A percentile compares a stretch with the other conserved stretches of the same genome.
phyloP scores from a whole-genome alignment of 2,797 vertebrate genomes.

The Ctenosaura bakeri region DNA sequence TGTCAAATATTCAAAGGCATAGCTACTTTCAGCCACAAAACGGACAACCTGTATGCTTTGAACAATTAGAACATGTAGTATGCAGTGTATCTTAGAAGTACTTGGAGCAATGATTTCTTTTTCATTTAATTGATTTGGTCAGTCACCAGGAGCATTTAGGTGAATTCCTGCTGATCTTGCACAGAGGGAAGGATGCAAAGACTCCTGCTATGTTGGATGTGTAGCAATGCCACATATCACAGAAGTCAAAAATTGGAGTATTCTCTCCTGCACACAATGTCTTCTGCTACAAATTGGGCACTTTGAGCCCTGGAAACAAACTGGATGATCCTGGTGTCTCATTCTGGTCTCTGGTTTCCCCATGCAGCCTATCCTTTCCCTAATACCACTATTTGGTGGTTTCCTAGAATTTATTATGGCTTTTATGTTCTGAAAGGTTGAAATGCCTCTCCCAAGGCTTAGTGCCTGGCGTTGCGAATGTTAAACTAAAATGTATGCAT shows the following conservation, averaged over 20 bases:
- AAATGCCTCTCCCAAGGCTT: too few species aligned
- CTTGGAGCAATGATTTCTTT: not conserved
- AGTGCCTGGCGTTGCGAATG: too few species aligned
- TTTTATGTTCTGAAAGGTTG: too few species aligned
- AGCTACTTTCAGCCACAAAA: not conserved
- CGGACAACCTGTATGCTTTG: not conserved
- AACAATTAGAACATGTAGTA: not conserved
- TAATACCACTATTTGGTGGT: too few species aligned
- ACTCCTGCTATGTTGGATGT: not conserved
- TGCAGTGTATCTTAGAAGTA: not conserved
- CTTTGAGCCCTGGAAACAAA: too few species aligned
- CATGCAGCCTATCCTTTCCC: too few species aligned
- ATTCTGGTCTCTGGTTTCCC: too few species aligned
- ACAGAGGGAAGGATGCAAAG: not conserved
- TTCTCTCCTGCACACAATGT: not conserved
- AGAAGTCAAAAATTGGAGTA: not conserved
- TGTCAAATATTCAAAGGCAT: not conserved
- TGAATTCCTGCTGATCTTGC: not conserved
- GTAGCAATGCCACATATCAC: not conserved
- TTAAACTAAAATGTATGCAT: too few species aligned
- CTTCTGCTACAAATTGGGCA: too few species aligned
- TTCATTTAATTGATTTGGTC: not conserved
- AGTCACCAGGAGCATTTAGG: not conserved
- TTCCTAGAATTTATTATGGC: too few species aligned
- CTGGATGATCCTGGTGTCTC: too few species aligned